phyloP scores from a whole-genome alignment of 1,140 invertebrate genomes.

The Danaus plexippus region DNA sequence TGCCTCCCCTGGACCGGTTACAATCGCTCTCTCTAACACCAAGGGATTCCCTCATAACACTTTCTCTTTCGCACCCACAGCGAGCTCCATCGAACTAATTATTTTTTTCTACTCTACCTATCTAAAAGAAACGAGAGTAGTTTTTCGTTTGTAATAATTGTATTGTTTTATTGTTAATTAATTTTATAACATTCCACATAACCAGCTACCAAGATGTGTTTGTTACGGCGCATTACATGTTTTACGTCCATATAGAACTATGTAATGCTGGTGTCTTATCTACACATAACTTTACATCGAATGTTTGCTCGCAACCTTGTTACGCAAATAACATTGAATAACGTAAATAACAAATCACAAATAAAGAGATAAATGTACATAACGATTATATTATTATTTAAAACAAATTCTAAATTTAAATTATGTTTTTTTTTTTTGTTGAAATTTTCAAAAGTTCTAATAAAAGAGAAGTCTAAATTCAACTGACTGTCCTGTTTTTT shows the following conservation, averaged over 20 bases:
- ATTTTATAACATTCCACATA: background rate
- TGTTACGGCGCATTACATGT: too few species aligned
- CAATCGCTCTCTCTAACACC: conserved; percentile 64
- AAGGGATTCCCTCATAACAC: conserved; percentile 15
- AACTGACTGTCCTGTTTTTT: conserved; percentile 28
- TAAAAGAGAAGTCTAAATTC: background rate
- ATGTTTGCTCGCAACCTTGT: too few species aligned
- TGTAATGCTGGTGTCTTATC: too few species aligned
- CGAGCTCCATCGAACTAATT: conserved; percentile 68
- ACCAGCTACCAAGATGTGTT: too few species aligned
- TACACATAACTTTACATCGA: too few species aligned
- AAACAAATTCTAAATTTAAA: conserved; percentile 5
- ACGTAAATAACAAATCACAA: too few species aligned
- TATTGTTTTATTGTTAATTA: conserved; percentile 13
- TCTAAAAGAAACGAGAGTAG: conserved; percentile 29
- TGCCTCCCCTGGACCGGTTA: conserved; percentile 65
- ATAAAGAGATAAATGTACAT: too few species aligned
- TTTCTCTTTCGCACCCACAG: conserved; percentile 39
- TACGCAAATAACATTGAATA: too few species aligned
- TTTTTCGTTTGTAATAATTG: conserved; percentile 15
- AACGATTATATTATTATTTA: conserved; percentile 1
- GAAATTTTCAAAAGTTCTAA: background rate
- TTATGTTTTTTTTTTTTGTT: conserved; percentile 1
- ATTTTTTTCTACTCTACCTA: conserved; percentile 67
- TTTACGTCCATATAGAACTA: too few species aligned